Base-by-base conservation (phyloP, 2,888 invertebrate genomes). In the Drosophila recens region DNA sequence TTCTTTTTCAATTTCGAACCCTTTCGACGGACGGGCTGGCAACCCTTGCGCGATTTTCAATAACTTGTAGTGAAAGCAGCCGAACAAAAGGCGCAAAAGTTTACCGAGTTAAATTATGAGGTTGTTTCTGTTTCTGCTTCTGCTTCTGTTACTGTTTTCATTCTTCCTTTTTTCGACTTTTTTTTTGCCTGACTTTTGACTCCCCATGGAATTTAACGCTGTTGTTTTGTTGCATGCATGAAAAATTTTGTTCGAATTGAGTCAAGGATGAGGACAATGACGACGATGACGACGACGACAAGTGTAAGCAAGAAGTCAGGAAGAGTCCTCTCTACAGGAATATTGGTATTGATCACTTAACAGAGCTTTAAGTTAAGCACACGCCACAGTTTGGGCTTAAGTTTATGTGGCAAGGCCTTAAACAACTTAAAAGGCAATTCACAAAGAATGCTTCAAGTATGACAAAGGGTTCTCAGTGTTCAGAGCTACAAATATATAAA, bases 1-100 rank as follows among this genome's bases (percentile, higher is more conserved):
- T 87, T 84, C 87, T 82, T 87, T 84, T 85, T 87, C 84, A 87
- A 85, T 85, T 85, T 87, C 75, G 72, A 87, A 85, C 84, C 84
- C 87, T 82, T 84, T 87, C 72, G 59, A 45, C 63, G 23, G 49
- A 54, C 64, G 49, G 36, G 30, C 15, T 43, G 78, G 68, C 79
- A 83, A 86, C 84, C 84, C 87, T 72, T 80, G 73, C 82, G 82
- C 84, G 87, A 85, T 85, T 85, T 87, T 85, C 84, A 85, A 85
- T 85, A 85, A 87, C 84, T 84, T 87, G 79, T 81, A 75, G 87
- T 80, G 73, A 81, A 80, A 81, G 79, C 75, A 71, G 56, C 53
- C 71, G 75, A 87, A 85, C 84, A 85, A 87, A 84, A 85, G 84
- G 84, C 84, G 82, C 87, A 80, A 80, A 84, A 87, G 72, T 85